Evolutionary conservation across 2,113 vertebrate species (phyloP).

Genomic region (Malurus alboscapulatus): DNA sequence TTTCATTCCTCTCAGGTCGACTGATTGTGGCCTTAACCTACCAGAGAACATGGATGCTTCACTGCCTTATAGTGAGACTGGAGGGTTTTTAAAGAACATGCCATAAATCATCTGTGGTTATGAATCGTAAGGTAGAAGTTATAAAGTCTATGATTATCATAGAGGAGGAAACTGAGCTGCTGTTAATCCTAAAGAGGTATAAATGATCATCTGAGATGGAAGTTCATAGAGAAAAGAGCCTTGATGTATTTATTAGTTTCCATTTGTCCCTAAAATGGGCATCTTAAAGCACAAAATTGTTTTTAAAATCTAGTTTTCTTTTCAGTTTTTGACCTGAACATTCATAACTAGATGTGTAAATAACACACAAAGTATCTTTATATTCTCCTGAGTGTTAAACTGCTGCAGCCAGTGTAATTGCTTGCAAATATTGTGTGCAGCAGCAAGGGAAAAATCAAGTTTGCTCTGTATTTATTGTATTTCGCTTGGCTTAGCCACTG

Average conservation of each 20-base stretch:
- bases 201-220: neutral
- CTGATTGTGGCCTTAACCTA: neutral
- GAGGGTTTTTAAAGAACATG: neutral
- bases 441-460: neutral
- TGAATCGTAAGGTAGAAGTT: neutral
- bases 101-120: neutral
- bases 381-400: neutral
- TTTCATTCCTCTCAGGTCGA: neutral
- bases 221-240: neutral
- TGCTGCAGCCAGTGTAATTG: neutral
- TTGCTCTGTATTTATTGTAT: neutral
- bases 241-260: neutral
- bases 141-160: neutral
- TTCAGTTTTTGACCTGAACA: neutral
- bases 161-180: neutral
- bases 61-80: neutral
- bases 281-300: neutral
- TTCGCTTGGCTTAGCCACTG: neutral
- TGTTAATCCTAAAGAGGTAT: neutral
- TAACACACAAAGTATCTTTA: neutral
- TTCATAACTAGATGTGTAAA: neutral
- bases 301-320: neutral
- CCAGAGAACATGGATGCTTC: neutral
- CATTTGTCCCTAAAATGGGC: neutral
- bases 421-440: constrained; percentile 7